Evolutionary conservation across 2,113 vertebrate genomes (phyloP), one percentile per base, ranked within the genome.

Genomic region (Glaucomys volans): DNA sequence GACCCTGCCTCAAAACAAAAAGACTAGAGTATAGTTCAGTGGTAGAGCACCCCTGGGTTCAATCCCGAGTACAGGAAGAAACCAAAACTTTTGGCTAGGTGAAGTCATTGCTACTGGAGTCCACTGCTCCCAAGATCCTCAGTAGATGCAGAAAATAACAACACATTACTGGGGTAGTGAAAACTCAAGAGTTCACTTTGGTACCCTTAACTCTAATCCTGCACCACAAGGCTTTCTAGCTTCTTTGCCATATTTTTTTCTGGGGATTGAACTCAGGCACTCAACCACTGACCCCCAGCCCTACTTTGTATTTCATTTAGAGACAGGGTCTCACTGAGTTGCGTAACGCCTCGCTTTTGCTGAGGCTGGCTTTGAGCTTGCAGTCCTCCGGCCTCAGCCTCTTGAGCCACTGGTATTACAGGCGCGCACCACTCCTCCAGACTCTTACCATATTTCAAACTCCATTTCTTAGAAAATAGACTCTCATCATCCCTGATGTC

Each of bases 401-500:
- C 44, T 9, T 47, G 44, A 47, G 44, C 44, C 44, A 47, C 44
- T 47, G 44, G 44, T 6, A 47, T 47, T 47, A 47, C 44, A 47
- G 44, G 44, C 44, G 7, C 9, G 44, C 9, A 9, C 44, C 44
- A 47, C 44, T 47, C 1, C 7, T 6, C 44, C 44, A 47, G 44
- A 9, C 52, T 83, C 40, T 77, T 28, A 2, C 40, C 16, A 5
- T 42, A 20, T 69, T 59, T 74, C 87, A 50, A 26, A 44, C 10
- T 40, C 30, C 71, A 75, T 54, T 54, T 71, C 42, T 42, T 69
- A 79, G 69, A 74, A 62, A 42, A 50, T 40, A 40, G 67, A 22
- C 62, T 79, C 20, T 26, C 26, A 0, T 71, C 35, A 4, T 22
- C 54, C 47, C 79, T 32, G 2, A 0, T 17, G 1, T 22, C 1